A percentile compares a stretch with the other conserved stretches of the same genome.
Evolutionary conservation across 2,888 invertebrate species (phyloP).

Genomic region (Antitype chi): DNA sequence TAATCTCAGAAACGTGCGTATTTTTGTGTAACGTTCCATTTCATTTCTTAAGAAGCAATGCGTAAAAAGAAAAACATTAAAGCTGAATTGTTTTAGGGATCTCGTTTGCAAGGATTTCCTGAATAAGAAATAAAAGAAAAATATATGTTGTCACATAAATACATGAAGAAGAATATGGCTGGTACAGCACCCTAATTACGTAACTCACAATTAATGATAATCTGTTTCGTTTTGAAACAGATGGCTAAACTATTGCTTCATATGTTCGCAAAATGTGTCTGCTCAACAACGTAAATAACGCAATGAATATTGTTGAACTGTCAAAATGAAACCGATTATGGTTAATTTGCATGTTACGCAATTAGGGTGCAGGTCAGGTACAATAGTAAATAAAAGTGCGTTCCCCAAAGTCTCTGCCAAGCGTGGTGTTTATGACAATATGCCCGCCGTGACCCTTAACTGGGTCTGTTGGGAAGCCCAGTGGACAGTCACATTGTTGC

Average conservation of each 20-base stretch:
- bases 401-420: conserved; percentile 7
- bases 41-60: conserved; percentile 16
- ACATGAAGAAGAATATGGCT: background rate
- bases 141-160: too few species aligned
- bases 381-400: conserved; percentile 2
- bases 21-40: conserved; percentile 38
- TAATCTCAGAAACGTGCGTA: conserved; percentile 43
- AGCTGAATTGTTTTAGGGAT: background rate
- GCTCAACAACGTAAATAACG: too few species aligned
- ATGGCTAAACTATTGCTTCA: too few species aligned
- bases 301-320: too few species aligned
- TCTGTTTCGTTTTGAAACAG: too few species aligned
- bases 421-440: conserved; percentile 38
- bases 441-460: conserved; percentile 48
- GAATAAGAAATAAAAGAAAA: background rate
- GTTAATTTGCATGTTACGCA: too few species aligned
- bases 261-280: too few species aligned
- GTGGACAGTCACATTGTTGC: conserved; percentile 41
- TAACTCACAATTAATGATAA: too few species aligned
- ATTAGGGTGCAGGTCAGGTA: too few species aligned
- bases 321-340: too few species aligned
- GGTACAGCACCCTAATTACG: too few species aligned
- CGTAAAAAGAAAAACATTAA: background rate
- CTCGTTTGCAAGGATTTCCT: background rate
- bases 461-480: conserved; percentile 46